Conservation (phyloP, 2,113 vertebrate genomes). For the Neogale vison region DNA sequence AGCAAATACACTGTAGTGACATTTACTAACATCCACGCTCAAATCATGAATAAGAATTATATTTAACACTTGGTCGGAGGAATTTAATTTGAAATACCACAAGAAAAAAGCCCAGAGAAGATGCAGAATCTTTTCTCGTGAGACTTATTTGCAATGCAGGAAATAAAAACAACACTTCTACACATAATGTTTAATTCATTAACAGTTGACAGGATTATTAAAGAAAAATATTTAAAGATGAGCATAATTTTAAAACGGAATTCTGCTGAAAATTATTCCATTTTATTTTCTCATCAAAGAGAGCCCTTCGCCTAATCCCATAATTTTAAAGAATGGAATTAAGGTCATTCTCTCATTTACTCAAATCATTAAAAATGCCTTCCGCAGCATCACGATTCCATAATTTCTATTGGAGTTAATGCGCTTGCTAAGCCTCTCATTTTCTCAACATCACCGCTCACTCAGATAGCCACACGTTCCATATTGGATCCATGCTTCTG, state of each 20-base stretch:
- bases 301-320: conserved; percentile 47
- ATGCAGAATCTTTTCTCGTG: not conserved
- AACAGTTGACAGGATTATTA: conserved; percentile 66
- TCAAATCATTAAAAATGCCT: conserved; percentile 46
- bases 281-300: conserved; percentile 71
- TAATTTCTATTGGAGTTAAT: not conserved
- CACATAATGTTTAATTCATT: conserved; percentile 74
- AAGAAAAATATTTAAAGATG: conserved; percentile 67
- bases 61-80: conserved; percentile 49
- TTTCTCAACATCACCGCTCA: not conserved
- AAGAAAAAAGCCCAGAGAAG: conserved; percentile 56
- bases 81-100: conserved; percentile 73
- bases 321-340: conserved; percentile 65
- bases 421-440: conserved; percentile 21
- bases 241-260: conserved; percentile 23
- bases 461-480: not conserved
- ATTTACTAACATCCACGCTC: conserved; percentile 73
- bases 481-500: not conserved
- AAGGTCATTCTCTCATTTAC: conserved; percentile 50
- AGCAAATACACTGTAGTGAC: conserved; percentile 64
- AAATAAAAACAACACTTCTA: conserved; percentile 49
- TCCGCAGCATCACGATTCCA: not conserved
- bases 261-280: conserved; percentile 50
- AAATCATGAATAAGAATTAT: conserved; percentile 61
- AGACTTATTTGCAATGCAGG: conserved; percentile 50